Percentiles rank a stretch among this genome's conserved stretches.
These are phyloP conservation scores for Channa argus DNA, from an alignment of 2,113 vertebrate genomes.

Conservation along the genomic window DNA sequence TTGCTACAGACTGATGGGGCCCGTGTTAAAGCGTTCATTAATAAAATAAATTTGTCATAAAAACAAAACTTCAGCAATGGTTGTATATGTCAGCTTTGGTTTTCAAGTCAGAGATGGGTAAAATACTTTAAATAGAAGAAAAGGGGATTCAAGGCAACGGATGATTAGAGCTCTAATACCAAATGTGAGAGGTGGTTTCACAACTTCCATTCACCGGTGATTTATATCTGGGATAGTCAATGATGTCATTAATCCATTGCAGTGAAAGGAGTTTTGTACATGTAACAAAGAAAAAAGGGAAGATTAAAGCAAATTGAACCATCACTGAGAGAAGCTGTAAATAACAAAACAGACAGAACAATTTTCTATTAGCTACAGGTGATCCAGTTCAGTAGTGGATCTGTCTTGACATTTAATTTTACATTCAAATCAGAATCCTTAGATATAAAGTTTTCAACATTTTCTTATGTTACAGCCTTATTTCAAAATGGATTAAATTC, in stretches of 20 bases:
- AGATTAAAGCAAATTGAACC: slow-evolving; percentile 51
- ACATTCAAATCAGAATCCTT: slow-evolving; percentile 15
- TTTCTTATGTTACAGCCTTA: too few relatives aligned
- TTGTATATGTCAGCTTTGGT: slow-evolving; percentile 7
- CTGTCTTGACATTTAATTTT: slow-evolving; percentile 37
- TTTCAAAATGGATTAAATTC: too few relatives aligned
- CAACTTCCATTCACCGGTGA: slow-evolving; percentile 47
- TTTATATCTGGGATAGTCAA: slow-evolving; percentile 51
- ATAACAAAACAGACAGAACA: slow-evolving; percentile 24
- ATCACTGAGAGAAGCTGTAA: slow-evolving; percentile 35
- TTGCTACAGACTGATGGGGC: neutral
- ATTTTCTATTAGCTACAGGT: slow-evolving; percentile 45
- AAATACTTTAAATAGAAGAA: slow-evolving; percentile 11
- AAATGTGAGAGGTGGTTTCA: slow-evolving; percentile 62
- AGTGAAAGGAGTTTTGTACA: slow-evolving; percentile 40
- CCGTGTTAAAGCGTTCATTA: neutral
- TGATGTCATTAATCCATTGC: slow-evolving; percentile 56
- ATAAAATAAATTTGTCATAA: neutral
- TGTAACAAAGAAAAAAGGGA: slow-evolving; percentile 18
- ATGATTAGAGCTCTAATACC: slow-evolving; percentile 53
- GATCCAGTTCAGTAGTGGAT: slow-evolving; percentile 26
- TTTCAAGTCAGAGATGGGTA: slow-evolving; percentile 2
- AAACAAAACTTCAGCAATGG: neutral
- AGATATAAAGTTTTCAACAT: too few relatives aligned
- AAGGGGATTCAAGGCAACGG: slow-evolving; percentile 19